Evolutionary conservation across 2,888 invertebrate genomes (phyloP).

Genomic region (Netelia fuscicornis): DNA sequence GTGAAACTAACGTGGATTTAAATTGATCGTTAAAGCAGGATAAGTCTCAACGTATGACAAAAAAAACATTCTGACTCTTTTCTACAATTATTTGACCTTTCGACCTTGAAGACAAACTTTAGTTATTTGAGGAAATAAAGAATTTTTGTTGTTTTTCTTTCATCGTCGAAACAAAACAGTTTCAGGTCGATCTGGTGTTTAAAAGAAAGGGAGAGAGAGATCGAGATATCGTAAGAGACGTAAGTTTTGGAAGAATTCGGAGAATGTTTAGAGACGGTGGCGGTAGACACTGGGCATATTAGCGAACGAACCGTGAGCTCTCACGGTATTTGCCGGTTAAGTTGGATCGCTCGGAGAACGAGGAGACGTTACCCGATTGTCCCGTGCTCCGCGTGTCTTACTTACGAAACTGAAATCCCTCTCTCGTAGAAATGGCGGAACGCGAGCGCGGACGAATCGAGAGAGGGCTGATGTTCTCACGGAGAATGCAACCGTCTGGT

Average conservation of each 20-base stretch:
- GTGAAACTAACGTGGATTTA: too few relatives aligned
- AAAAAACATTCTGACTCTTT: too few relatives aligned
- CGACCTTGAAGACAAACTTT: too few relatives aligned
- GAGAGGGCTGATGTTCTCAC: background rate
- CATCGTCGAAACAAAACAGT: too few relatives aligned
- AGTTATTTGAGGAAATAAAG: too few relatives aligned
- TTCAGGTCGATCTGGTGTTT: too few relatives aligned
- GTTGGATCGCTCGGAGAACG: slow-evolving; percentile 39
- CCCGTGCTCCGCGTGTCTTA: slow-evolving; percentile 68
- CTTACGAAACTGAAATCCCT: slow-evolving; percentile 71
- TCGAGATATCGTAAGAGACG: too few relatives aligned
- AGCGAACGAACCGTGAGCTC: slow-evolving; percentile 19
- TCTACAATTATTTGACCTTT: too few relatives aligned
- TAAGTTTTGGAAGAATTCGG: background rate
- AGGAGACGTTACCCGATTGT: slow-evolving; percentile 58
- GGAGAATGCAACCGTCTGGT: slow-evolving; percentile 67
- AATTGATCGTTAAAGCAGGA: too few relatives aligned
- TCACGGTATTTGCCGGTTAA: slow-evolving; percentile 62
- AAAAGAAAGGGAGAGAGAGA: too few relatives aligned
- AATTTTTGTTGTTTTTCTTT: too few relatives aligned
- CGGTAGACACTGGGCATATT: slow-evolving; percentile 4
- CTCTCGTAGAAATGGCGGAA: slow-evolving; percentile 59
- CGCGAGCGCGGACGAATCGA: slow-evolving; percentile 30
- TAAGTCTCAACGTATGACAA: too few relatives aligned
- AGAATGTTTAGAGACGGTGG: slow-evolving; percentile 12